Evolutionary conservation across 2,797 vertebrate genomes (phyloP), one percentile per base, ranked within the genome.

Genomic region (Microctenopoma stevenorrisi): DNA sequence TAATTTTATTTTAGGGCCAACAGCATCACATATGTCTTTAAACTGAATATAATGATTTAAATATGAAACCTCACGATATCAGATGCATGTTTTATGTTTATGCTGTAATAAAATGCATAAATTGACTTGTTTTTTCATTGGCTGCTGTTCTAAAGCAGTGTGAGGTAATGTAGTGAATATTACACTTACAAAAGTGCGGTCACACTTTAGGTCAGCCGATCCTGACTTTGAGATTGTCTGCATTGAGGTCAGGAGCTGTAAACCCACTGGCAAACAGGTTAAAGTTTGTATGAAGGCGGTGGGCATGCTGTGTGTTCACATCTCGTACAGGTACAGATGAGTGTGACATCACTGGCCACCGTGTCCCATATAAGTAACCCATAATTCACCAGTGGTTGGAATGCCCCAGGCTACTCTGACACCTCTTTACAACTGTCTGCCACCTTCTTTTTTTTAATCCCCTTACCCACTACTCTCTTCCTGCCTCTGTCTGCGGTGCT

Each of bases 291-390:
- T 53, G 16, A 46, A 56, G 53, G 40, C 38, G 13, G 14, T 43
- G 22, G 42, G 15, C 26, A 38, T 56, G 55, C 43, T 54, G 25
- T 3, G 30, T 18, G 53, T 48, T 33, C 33, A 61, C 70, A 44
- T 43, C 58, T 56, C 51, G 58, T 16, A 4, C 53, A 58, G 30
- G 18, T 65, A 75, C 63, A 61, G 37, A 59, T 61, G 65, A 58
- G 38, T 56, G 61, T 83, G 70, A 74, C 68, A 74, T 72, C 74
- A 72, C 62, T 64, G 57, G 74, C 83, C 82, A 74, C 52, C 64
- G 58, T 4, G 8, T 60, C 78, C 79, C 68, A 73, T 66, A 77
- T 65, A 74, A 77, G 82, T 70, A 76, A 71, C 78, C 75, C 78
- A 71, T 54, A 60, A 64, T 72, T 72, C 74, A 72, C 47, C 64